These are phyloP conservation scores for Cathartes aura DNA, from an alignment of 2,113 vertebrate genomes.

Conservation along the genomic window DNA sequence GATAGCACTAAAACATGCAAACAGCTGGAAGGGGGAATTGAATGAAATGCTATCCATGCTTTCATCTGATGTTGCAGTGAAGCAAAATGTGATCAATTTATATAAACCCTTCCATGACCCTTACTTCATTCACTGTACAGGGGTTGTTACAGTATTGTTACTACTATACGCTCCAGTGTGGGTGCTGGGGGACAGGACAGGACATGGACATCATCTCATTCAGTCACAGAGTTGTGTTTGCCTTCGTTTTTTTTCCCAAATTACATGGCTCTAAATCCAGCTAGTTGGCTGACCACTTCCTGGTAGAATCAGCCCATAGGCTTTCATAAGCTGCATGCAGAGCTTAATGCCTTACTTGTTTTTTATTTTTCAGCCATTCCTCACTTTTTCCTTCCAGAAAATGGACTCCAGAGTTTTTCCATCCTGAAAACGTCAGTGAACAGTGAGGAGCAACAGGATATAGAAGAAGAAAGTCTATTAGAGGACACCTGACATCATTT, in stretches of 20 bases:
- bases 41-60: not conserved
- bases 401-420: not conserved
- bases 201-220: not conserved
- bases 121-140: not conserved
- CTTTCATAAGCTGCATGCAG: not conserved
- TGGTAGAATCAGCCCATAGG: not conserved
- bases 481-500: not conserved
- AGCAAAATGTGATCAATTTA: not conserved
- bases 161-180: accelerated
- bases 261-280: not conserved
- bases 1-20: not conserved
- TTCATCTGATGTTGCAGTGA: not conserved
- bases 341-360: not conserved
- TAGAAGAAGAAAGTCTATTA: not conserved
- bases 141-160: not conserved
- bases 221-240: not conserved
- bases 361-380: not conserved
- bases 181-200: accelerated
- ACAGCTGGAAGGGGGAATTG: not conserved
- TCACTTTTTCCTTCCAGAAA: not conserved
- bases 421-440: not conserved
- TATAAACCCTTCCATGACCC: not conserved
- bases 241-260: not conserved
- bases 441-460: not conserved
- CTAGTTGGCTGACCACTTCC: not conserved